These are phyloP conservation scores for Agrotis puta DNA, from an alignment of 2,888 invertebrate species.

Conservation along the genomic window DNA sequence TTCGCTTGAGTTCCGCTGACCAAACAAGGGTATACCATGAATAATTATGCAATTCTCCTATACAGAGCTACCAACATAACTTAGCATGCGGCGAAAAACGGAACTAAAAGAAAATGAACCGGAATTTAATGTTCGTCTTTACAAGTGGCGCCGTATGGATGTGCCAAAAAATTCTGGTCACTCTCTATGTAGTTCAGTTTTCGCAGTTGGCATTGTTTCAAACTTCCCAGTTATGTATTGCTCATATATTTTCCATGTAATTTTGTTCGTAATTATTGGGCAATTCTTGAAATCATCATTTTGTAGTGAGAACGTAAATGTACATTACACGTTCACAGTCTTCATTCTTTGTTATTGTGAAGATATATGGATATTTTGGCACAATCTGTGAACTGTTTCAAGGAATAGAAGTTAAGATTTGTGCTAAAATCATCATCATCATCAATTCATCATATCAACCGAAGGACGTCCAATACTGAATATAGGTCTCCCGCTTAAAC, in stretches of 20 bases:
- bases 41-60: conserved; percentile 32
- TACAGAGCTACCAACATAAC: conserved; percentile 3
- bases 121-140: background rate
- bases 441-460: too few relatives aligned
- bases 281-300: conserved; percentile 22
- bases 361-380: background rate
- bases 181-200: conserved; percentile 20
- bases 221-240: conserved; percentile 40
- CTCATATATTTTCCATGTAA: conserved; percentile 51
- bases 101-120: conserved; percentile 20
- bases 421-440: background rate
- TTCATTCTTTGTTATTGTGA: background rate
- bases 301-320: conserved; percentile 1
- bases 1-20: conserved; percentile 23
- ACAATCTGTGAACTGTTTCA: background rate
- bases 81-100: background rate
- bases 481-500: too few relatives aligned
- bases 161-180: conserved; percentile 21
- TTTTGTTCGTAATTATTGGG: conserved; percentile 41
- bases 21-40: conserved; percentile 14
- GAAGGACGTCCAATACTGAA: too few relatives aligned
- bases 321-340: background rate
- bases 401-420: background rate
- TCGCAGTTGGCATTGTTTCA: conserved; percentile 58
- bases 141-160: conserved; percentile 17